Base-by-base conservation (phyloP, 2,888 invertebrate genomes). In the Parochlus steinenii region DNA sequence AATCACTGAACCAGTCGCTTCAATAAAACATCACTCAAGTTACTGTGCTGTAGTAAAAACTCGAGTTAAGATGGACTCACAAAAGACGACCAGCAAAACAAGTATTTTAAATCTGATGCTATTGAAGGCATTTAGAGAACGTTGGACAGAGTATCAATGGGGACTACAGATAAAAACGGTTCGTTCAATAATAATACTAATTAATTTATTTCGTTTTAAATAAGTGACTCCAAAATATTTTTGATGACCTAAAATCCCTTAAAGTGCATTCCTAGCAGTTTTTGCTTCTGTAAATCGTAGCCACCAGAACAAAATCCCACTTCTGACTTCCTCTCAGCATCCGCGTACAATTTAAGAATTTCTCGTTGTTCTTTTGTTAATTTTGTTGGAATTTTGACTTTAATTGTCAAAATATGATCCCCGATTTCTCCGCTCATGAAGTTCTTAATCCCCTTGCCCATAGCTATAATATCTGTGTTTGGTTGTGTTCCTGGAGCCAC, bases 61-160 rank as follows among this genome's bases (percentile, higher is more conserved):
- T n/a, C n/a, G n/a, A n/a, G n/a, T n/a, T n/a, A n/a, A n/a, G n/a
- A n/a, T n/a, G n/a, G n/a, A n/a, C n/a, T n/a, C n/a, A n/a, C n/a
- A n/a, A n/a, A n/a, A n/a, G n/a, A n/a, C n/a, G n/a, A n/a, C n/a
- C n/a, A n/a, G n/a, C n/a, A n/a, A n/a, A n/a, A n/a, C n/a, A n/a
- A n/a, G n/a, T n/a, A n/a, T n/a, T n/a, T n/a, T n/a, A n/a, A n/a
- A n/a, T n/a, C n/a, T n/a, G n/a, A n/a, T n/a, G n/a, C n/a, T n/a
- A n/a, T n/a, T n/a, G n/a, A n/a, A n/a, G n/a, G 93, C 92, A 31
- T 95, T 93, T 93, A 69, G 89, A 46, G 92, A 93, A 61, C 66
- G 93, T 40, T 93, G 93, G 93, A 78, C 81, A 2, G 92, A 92
- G 56, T 71, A 90, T 28, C 86, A 89, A 58, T 93, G 92, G 92